Percentiles rank a stretch among this genome's conserved stretches.
Evolutionary conservation across 2,797 vertebrate genomes (phyloP).

Genomic region (Synaphobranchus kaupii): DNA sequence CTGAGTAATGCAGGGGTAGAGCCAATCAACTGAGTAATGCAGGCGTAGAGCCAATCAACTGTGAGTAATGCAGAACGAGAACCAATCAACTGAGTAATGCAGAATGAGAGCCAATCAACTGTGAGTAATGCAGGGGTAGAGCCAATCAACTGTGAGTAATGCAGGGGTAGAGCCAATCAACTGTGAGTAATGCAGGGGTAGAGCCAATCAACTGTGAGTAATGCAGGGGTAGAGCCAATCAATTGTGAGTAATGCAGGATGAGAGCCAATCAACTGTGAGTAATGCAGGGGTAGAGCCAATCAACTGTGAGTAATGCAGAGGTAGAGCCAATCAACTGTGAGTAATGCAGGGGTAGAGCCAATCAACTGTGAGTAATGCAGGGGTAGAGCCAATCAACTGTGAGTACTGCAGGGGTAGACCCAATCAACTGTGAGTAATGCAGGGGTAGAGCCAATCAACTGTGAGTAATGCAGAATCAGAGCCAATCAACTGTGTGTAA

Average conservation of each 20-base stretch:
- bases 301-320: not conserved
- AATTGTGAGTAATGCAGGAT: too few relatives aligned
- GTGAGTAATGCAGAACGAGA: not conserved
- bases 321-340: too few relatives aligned
- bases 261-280: constrained; percentile 78
- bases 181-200: not conserved
- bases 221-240: too few relatives aligned
- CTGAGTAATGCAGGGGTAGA: constrained; percentile 60
- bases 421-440: not conserved
- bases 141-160: constrained; percentile 74
- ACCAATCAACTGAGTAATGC: too few relatives aligned
- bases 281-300: not conserved
- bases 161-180: not conserved
- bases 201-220: too few relatives aligned
- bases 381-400: constrained; percentile 80
- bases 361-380: too few relatives aligned
- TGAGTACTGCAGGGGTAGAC: constrained; percentile 47
- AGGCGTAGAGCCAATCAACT: not conserved
- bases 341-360: too few relatives aligned
- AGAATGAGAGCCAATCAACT: too few relatives aligned
- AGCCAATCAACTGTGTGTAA: too few relatives aligned
- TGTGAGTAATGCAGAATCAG: too few relatives aligned
- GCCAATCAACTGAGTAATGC: constrained; percentile 71
- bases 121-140: constrained; percentile 60
- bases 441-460: not conserved